phyloP scores from a whole-genome alignment of 2,797 vertebrate genomes.

The Chaenodraco wilsoni region DNA sequence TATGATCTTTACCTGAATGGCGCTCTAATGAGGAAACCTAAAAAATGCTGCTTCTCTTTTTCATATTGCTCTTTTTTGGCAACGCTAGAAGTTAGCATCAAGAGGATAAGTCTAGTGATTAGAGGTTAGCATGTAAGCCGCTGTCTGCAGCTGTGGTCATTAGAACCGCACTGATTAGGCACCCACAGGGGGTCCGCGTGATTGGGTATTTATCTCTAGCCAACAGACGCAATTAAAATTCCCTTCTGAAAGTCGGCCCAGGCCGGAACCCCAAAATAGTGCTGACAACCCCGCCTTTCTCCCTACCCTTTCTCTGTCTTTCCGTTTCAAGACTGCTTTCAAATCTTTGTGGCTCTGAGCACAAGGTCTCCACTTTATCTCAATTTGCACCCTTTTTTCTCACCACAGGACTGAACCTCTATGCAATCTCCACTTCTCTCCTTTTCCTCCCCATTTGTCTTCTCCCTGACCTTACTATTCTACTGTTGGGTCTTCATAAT shows the following conservation, averaged over 20 bases:
- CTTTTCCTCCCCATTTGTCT: conserved; percentile 9
- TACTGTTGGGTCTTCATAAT: conserved; percentile 52
- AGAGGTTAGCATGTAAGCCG: conserved; percentile 66
- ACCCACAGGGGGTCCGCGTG: conserved; percentile 72
- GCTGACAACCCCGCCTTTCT: conserved; percentile 22
- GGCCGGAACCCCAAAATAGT: conserved; percentile 68
- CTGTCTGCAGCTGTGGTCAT: conserved; percentile 78
- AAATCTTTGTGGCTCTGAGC: conserved; percentile 59
- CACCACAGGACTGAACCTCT: conserved; percentile 24
- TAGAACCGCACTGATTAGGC: conserved; percentile 79
- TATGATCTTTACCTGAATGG: conserved; percentile 37
- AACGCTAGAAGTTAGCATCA: conserved; percentile 51
- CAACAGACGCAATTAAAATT: conserved; percentile 85
- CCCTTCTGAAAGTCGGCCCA: conserved; percentile 68
- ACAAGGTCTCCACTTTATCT: conserved; percentile 62
- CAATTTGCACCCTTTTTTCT: conserved; percentile 41
- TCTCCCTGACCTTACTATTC: conserved; percentile 47
- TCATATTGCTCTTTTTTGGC: conserved; percentile 41
- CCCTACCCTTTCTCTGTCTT: conserved; percentile 48
- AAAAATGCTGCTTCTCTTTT: conserved; percentile 36
- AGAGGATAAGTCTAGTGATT: conserved; percentile 69
- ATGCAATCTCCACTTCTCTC: conserved; percentile 32
- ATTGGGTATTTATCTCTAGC: conserved; percentile 85
- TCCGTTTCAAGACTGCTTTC: conserved; percentile 59
- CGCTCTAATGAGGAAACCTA: conserved; percentile 45